A percentile compares a stretch with the other conserved stretches of the same genome.
Conservation (phyloP, 2,797 vertebrate species). For the Dendrocincla tyrannina region DNA sequence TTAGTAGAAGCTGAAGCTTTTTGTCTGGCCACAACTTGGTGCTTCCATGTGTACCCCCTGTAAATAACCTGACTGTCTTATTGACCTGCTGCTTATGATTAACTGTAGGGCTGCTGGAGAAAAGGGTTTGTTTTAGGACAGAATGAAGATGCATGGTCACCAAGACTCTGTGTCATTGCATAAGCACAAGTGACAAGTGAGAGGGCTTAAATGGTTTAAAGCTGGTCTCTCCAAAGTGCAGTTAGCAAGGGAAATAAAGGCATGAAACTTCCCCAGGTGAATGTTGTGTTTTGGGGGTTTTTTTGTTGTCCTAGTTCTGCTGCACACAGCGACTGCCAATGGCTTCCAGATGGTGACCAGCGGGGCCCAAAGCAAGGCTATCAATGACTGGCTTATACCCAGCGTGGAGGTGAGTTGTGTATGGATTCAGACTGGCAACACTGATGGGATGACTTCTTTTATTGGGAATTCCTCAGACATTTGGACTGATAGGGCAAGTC, state of each 20-base stretch:
- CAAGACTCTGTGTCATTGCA: not conserved
- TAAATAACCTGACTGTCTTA: not conserved
- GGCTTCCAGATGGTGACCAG: slow-evolving; percentile 99
- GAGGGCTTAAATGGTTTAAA: not conserved
- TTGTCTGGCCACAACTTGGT: not conserved
- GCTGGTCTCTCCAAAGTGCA: not conserved
- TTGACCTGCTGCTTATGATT: not conserved
- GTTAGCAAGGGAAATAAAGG: not conserved
- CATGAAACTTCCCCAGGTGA: not conserved
- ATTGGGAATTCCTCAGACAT: not conserved
- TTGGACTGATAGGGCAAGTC: not conserved
- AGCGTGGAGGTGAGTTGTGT: slow-evolving; percentile 90
- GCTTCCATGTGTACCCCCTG: not conserved
- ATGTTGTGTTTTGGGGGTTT: not conserved
- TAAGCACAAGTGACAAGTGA: not conserved
- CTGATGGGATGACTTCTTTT: not conserved
- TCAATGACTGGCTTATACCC: slow-evolving; percentile 96
- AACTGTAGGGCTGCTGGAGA: not conserved
- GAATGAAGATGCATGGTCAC: not conserved
- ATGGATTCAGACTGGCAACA: not conserved
- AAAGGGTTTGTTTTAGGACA: not conserved
- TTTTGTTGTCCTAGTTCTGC: slow-evolving; percentile 79
- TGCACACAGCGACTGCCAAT: slow-evolving; percentile 96
- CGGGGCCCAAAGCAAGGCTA: slow-evolving; percentile 94
- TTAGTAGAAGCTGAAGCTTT: not conserved